Conservation (phyloP, 1,140 invertebrate species). For the Lasioglossum albipes region DNA sequence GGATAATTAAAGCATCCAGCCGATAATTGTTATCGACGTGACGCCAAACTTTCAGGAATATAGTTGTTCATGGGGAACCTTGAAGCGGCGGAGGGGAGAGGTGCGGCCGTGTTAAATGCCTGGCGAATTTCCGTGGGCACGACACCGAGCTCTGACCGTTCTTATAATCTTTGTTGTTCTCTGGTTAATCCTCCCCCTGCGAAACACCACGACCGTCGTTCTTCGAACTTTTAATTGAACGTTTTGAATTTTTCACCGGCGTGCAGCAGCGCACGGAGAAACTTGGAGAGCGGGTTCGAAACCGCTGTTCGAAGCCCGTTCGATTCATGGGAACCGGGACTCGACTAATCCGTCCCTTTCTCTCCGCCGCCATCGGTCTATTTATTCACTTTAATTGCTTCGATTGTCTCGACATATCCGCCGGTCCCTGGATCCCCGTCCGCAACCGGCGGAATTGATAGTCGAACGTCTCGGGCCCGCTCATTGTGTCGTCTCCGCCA, state of each 20-base stretch:
- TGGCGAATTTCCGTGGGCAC: background rate
- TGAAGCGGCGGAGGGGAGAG: too few relatives aligned
- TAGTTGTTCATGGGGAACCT: constrained; percentile 47
- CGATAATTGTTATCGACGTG: constrained; percentile 68
- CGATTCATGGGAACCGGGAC: constrained; percentile 3
- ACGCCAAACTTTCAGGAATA: constrained; percentile 45
- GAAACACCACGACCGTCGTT: background rate
- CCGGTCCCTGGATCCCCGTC: constrained; percentile 12
- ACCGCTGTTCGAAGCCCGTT: background rate
- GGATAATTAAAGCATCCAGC: constrained; percentile 68
- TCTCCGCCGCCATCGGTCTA: constrained; percentile 26
- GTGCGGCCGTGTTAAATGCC: background rate
- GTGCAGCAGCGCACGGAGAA: background rate
- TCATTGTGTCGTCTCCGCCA: background rate
- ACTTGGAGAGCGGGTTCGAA: constrained; percentile 1
- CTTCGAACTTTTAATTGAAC: constrained; percentile 54
- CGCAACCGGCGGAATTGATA: constrained; percentile 39
- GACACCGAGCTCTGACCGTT: constrained; percentile 10
- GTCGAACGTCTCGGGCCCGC: constrained; percentile 31
- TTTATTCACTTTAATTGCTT: constrained; percentile 62
- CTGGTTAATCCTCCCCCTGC: too few relatives aligned
- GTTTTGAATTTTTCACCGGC: constrained; percentile 39
- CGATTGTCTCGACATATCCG: constrained; percentile 57
- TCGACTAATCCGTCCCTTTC: constrained; percentile 37
- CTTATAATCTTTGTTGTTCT: constrained; percentile 15